Evolutionary conservation across 2,888 invertebrate species (phyloP).

Genomic region (Trichacis sp.): DNA sequence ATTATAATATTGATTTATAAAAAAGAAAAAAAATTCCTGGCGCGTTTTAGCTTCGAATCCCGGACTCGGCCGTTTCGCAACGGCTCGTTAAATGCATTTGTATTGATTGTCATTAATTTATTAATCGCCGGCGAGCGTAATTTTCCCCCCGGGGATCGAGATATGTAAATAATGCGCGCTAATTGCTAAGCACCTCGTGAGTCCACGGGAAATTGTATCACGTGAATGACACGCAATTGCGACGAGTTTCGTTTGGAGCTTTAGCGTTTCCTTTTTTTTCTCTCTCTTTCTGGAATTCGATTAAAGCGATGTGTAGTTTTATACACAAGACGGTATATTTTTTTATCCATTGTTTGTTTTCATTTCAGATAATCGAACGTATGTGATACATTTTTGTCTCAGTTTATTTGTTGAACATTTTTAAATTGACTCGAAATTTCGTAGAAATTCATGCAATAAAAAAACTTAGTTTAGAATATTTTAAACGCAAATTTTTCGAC

Average conservation of each 20-base stretch:
- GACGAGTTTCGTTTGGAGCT: too few relatives aligned
- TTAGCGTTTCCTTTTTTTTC: too few relatives aligned
- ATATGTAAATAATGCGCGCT: background rate
- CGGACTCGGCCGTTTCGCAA: background rate
- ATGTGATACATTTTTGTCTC: too few relatives aligned
- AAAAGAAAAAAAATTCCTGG: background rate
- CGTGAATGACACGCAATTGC: background rate
- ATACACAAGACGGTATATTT: background rate
- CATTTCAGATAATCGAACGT: too few relatives aligned
- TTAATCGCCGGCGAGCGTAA: slow-evolving; percentile 2
- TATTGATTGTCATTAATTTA: slow-evolving; percentile 3
- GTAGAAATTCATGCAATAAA: too few relatives aligned
- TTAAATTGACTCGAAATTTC: too few relatives aligned
- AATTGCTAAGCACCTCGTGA: background rate
- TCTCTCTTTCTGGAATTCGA: background rate
- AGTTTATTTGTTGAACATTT: too few relatives aligned
- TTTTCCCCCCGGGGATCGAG: background rate
- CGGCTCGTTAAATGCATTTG: background rate
- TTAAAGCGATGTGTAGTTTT: background rate
- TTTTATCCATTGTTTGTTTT: too few relatives aligned
- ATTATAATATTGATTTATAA: background rate
- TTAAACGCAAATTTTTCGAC: background rate
- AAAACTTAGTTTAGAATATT: too few relatives aligned
- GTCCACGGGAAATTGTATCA: slow-evolving; percentile 1
- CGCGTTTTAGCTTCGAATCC: background rate